Evolutionary conservation across 2,113 vertebrate species (phyloP), one percentile per base, ranked within the genome.

Genomic region (Cisticola juncidis): DNA sequence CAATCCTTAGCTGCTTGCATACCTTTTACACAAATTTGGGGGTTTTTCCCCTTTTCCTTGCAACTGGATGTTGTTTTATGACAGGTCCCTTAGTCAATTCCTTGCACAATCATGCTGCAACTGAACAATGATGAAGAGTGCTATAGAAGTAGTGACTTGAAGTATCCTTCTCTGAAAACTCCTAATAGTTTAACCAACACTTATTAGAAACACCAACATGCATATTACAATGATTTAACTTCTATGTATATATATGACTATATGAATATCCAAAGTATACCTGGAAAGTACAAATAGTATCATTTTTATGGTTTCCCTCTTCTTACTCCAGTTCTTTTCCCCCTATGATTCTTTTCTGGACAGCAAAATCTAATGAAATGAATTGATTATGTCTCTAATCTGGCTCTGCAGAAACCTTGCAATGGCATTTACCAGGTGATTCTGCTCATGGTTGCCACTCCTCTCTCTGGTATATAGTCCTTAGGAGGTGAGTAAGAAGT

Each of bases 31-130:
- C 5, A 11, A 9, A 44, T 64, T 25, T 35, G 11, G 16, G 9
- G 0, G 1, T 7, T 60, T 50, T 20, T 1, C 7, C 35, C 5
- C 17, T 9, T 26, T 54, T 61, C 12, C 28, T 57, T 76, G 25
- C 48, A 9, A 26, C 2, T 2, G 1, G 16, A 8, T 31, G 6
- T 51, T 29, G 11, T 71, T 91, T 62, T 64, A 56, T 19, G 66
- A 18, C 29, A 60, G 26, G 25, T 60, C 6, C 6, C 5, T 50
- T 19, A 26, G 12, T n/a, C 6, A 51, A 3, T 57, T 81, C 29
- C 21, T 76, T 76, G 31, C 9, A 57, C n/a, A 64, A 12, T 80
- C 19, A 11, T 29, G 51, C n/a, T 38, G 11, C 11, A 64, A 24
- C 29, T 85, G 56, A 84, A 22, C 10, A 78, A 28, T 9, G 13